Conservation (phyloP, 2,113 vertebrate species). For the Malurus alboscapulatus region DNA sequence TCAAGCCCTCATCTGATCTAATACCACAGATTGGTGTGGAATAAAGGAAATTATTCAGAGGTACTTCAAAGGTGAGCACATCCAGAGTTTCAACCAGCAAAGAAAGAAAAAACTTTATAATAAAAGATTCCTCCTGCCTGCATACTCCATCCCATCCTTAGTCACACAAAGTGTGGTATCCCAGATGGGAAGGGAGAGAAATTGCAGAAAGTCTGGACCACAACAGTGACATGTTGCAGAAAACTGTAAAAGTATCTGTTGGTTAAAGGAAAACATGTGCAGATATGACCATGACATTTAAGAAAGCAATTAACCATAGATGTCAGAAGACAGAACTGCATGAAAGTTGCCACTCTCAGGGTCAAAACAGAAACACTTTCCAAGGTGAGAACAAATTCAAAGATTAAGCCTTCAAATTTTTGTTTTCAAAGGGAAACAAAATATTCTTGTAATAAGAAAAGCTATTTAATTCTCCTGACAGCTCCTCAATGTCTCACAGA, state of each 20-base stretch:
- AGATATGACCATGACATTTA: not conserved
- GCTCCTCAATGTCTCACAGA: not conserved
- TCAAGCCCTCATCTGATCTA: not conserved
- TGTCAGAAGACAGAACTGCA: not conserved
- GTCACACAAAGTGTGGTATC: not conserved
- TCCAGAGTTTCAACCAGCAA: not conserved
- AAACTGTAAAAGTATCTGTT: not conserved
- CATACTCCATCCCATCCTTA: not conserved
- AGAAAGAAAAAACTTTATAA: not conserved
- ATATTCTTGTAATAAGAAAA: not conserved
- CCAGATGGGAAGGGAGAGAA: not conserved
- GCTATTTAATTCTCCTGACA: not conserved
- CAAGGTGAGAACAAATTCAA: not conserved
- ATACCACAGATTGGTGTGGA: not conserved
- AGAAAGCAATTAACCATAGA: not conserved
- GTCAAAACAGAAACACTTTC: not conserved
- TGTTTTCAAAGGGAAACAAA: not conserved
- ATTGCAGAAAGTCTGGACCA: not conserved
- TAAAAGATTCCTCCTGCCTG: not conserved
- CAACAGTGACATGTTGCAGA: not conserved
- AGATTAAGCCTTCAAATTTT: not conserved
- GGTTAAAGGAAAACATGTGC: not conserved
- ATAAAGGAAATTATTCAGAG: not conserved
- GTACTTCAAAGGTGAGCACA: not conserved
- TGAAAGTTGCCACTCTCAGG: not conserved